Evolutionary conservation across 2,113 vertebrate species (phyloP).

Genomic region (Actenoides hombroni): DNA sequence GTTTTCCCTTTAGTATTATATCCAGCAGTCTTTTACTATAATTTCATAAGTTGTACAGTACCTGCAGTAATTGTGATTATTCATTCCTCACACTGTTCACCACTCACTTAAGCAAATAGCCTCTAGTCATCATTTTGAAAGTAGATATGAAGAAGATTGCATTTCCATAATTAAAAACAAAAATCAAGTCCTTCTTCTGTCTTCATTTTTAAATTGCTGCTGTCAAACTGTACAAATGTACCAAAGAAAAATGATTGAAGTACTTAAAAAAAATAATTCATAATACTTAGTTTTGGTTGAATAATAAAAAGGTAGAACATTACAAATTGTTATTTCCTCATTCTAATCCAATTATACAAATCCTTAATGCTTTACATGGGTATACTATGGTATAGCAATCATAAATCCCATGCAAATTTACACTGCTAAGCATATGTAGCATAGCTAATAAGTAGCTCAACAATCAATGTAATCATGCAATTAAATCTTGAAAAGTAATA

Average conservation of each 20-base stretch:
- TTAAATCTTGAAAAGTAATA: conserved; percentile 56
- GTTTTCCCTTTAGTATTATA: background rate
- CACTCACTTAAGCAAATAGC: conserved; percentile 48
- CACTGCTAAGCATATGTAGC: background rate
- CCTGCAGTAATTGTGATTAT: conserved; percentile 29
- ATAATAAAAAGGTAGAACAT: conserved; percentile 31
- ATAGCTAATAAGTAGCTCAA: background rate
- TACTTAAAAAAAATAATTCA: background rate
- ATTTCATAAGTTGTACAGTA: background rate
- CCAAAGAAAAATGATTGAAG: conserved; percentile 16
- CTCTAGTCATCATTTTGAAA: conserved; percentile 19
- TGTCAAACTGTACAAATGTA: conserved; percentile 32
- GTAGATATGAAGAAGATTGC: background rate
- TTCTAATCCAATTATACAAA: conserved; percentile 54
- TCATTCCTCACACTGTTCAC: conserved; percentile 10
- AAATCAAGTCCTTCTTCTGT: background rate
- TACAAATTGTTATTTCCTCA: conserved; percentile 19
- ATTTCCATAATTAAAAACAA: background rate
- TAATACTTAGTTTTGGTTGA: conserved; percentile 21
- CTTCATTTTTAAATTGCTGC: background rate
- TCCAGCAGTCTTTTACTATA: background rate
- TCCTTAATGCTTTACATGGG: background rate
- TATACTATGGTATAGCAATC: background rate
- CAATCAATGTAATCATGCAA: conserved; percentile 46
- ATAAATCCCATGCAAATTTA: background rate